These are phyloP conservation scores for Agrilus mali DNA, from an alignment of 2,888 invertebrate species.

Conservation along the genomic window DNA sequence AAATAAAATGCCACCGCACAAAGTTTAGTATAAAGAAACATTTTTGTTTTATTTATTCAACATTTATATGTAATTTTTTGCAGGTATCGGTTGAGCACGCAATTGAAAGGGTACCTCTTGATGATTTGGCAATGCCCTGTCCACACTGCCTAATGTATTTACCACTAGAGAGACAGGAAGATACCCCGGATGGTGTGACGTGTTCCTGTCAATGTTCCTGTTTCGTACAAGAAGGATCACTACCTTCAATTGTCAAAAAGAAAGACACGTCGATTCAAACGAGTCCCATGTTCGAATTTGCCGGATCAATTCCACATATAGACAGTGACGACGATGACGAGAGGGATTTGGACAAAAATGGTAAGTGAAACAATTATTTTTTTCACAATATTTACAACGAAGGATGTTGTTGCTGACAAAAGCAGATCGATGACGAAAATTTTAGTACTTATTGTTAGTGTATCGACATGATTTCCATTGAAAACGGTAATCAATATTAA, in stretches of 20 bases:
- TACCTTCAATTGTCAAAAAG: slow-evolving; percentile 21
- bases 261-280: slow-evolving; percentile 36
- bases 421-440: slow-evolving; percentile 8
- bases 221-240: slow-evolving; percentile 20
- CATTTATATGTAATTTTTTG: not conserved
- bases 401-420: slow-evolving; percentile 6
- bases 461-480: slow-evolving; percentile 5
- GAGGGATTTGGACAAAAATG: slow-evolving; percentile 28
- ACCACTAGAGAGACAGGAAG: slow-evolving; percentile 29
- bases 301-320: slow-evolving; percentile 56
- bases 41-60: too few relatives aligned
- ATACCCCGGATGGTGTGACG: slow-evolving; percentile 16
- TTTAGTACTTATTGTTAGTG: slow-evolving; percentile 10
- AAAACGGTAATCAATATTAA: slow-evolving; percentile 8
- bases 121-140: slow-evolving; percentile 51
- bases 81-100: slow-evolving; percentile 53
- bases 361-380: slow-evolving; percentile 19
- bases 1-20: too few relatives aligned
- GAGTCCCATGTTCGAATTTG: slow-evolving; percentile 50
- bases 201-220: slow-evolving; percentile 33
- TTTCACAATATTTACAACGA: too few relatives aligned
- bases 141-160: slow-evolving; percentile 36
- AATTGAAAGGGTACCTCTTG: slow-evolving; percentile 52
- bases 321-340: slow-evolving; percentile 59
- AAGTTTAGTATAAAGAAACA: too few relatives aligned